Base-by-base conservation (phyloP, 2,113 vertebrate species). In the Himantopus leucocephalus region DNA sequence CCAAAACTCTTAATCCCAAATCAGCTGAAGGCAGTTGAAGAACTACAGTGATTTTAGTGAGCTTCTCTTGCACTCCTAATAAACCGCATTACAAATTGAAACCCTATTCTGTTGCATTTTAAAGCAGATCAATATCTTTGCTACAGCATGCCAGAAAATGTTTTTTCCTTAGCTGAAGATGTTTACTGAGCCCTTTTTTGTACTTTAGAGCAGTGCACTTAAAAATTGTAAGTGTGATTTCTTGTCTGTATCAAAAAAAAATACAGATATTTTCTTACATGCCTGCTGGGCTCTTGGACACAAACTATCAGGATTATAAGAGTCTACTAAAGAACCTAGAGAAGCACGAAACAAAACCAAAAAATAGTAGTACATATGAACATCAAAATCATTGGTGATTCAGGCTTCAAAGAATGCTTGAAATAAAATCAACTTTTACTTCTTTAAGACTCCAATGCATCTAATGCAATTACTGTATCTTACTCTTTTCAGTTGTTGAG, bases 81-180 rank as follows among this genome's bases (percentile, higher is more conserved):
- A 82, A 2, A 68, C 34, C 20, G 20, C 8, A 41, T 50, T 60
- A 52, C 6, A 67, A 75, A 53, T 12, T 39, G 63, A 37, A 92
- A 41, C 3, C 4, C 9, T 34, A 0, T 75, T 86, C 41, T 78
- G 10, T n/a, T 90, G 29, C 24, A 60, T 82, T 86, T 95, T 55
- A 23, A 71, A 85, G 26, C 11, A 71, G 9, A 50, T 73, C 35
- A 22, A 2, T 86, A 24, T 41, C 6, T 67, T 74, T 93, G 26
- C 24, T 80, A 32, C 0, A 0, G 5, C 18, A 47, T 59, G 8
- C 16, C 73, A 43, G 60, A 50, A 78, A 53, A 72, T 10, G 1
- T 3, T 59, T 47, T 81, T 71, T 82, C n/a, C 16, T 63, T 70
- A 66, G 9, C 2, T 70, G 39, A 94, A 87, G 29, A 12, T 55